Conservation (phyloP, 2,888 invertebrate genomes). For the Subacronicta megacephala region DNA sequence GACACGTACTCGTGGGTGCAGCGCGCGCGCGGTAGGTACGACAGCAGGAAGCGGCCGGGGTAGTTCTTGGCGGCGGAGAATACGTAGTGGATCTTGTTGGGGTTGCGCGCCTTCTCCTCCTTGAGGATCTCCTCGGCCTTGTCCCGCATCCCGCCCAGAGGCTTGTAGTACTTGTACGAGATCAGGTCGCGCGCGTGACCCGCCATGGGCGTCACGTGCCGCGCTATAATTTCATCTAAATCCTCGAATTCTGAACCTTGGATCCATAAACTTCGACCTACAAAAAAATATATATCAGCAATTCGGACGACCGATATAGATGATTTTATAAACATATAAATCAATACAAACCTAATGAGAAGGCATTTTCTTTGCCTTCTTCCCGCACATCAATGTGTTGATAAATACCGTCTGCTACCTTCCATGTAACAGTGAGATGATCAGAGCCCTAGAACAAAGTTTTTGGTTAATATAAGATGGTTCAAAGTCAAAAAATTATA, state of each 20-base stretch:
- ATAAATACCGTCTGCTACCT: constrained; percentile 97
- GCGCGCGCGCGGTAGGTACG: constrained; percentile 96
- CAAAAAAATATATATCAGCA: neutral
- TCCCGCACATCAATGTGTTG: constrained; percentile 99
- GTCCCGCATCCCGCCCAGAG: constrained; percentile 94
- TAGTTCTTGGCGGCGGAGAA: constrained; percentile 95
- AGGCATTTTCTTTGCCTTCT: constrained; percentile 98
- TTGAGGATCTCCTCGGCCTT: constrained; percentile 96
- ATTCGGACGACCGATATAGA: neutral
- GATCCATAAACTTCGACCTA: constrained; percentile 93
- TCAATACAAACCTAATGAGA: constrained; percentile 94
- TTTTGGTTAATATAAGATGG: no score
- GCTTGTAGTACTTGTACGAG: constrained; percentile 96
- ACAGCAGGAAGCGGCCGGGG: constrained; percentile 97
- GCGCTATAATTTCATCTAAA: constrained; percentile 99
- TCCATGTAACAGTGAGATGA: constrained; percentile 99
- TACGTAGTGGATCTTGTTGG: constrained; percentile 96
- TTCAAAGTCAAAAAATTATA: no score
- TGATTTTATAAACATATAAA: neutral
- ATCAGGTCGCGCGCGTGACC: constrained; percentile 96
- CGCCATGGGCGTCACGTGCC: constrained; percentile 99
- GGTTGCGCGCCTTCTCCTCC: constrained; percentile 96
- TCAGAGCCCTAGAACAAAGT: constrained; percentile 92
- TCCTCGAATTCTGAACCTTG: constrained; percentile 98
- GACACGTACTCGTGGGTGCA: constrained; percentile 97